Conservation (phyloP, 2,797 vertebrate genomes). For the Tragopan temminckii region DNA sequence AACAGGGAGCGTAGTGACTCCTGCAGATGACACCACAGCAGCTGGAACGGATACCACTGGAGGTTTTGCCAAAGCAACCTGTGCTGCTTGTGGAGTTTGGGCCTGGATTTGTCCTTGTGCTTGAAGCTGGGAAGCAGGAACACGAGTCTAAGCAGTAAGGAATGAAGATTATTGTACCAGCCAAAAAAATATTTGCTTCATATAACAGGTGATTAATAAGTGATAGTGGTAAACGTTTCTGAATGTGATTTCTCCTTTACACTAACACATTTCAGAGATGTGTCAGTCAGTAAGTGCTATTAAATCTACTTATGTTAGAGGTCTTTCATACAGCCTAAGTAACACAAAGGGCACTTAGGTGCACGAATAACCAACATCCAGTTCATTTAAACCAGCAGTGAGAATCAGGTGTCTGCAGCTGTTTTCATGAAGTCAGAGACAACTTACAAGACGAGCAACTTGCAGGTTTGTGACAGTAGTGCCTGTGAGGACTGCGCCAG, state of each 20-base stretch:
- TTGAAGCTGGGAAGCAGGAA: slow-evolving; percentile 86
- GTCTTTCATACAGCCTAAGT: neutral
- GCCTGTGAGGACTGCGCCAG: slow-evolving; percentile 89
- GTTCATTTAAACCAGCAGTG: neutral
- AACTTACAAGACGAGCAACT: slow-evolving; percentile 92
- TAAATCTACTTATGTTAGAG: neutral
- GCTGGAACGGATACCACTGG: slow-evolving; percentile 91
- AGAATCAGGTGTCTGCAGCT: neutral
- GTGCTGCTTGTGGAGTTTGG: slow-evolving; percentile 87
- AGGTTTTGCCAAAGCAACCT: slow-evolving; percentile 92
- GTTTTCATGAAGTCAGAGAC: neutral
- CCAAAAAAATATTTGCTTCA: neutral
- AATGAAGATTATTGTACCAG: slow-evolving; percentile 64
- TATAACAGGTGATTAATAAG: neutral
- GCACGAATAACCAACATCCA: neutral
- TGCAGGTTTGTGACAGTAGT: slow-evolving; percentile 90
- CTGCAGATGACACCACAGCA: slow-evolving; percentile 89
- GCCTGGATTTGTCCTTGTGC: slow-evolving; percentile 86
- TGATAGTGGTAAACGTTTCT: neutral
- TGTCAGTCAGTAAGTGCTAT: neutral
- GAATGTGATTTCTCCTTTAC: neutral
- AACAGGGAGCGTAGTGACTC: slow-evolving; percentile 90
- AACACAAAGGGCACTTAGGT: neutral
- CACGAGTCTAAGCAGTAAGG: slow-evolving; percentile 75
- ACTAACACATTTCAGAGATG: neutral